Base-by-base conservation (phyloP, 2,113 vertebrate genomes). In the Lasiurus borealis region DNA sequence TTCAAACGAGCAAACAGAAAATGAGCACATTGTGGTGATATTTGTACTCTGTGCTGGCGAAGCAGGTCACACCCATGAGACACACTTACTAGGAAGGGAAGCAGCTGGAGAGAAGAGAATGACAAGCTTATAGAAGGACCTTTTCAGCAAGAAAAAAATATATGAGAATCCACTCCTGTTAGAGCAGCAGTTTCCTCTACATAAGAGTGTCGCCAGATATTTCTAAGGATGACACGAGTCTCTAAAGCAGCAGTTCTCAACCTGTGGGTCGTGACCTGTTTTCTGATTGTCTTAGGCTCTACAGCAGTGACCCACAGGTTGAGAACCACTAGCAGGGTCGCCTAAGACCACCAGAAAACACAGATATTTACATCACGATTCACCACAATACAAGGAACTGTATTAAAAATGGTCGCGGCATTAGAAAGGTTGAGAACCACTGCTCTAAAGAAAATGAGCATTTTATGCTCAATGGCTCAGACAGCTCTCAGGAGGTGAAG, bases 401-500 rank as follows among this genome's bases (percentile, higher is more conserved):
- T n/a, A n/a, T n/a, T n/a, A n/a, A n/a, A n/a, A n/a, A n/a, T n/a
- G n/a, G n/a, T n/a, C n/a, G n/a, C n/a, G n/a, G n/a, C n/a, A n/a
- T n/a, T n/a, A n/a, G n/a, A n/a, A n/a, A n/a, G n/a, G n/a, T n/a
- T n/a, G n/a, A n/a, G n/a, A n/a, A n/a, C n/a, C n/a, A n/a, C n/a
- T n/a, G n/a, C n/a, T n/a, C n/a, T n/a, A n/a, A n/a, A n/a, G 34
- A 75, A 72, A 96, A 88, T 34, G 31, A 95, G 10, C 31, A 62
- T 91, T 85, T 73, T 57, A 73, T 91, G 93, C 89, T 91, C n/a
- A n/a, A 25, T 40, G 40, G 25, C 46, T 52, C 84, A 85, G 25
- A 69, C 76, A 89, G 84, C 52, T 91, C n/a, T 73, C 85, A 77
- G 36, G 34, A 50, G 77, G 62, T 5, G 34, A 76, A 54, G 82